These are phyloP conservation scores for Argyrosomus regius DNA, from an alignment of 2,797 vertebrate species.

Conservation along the genomic window DNA sequence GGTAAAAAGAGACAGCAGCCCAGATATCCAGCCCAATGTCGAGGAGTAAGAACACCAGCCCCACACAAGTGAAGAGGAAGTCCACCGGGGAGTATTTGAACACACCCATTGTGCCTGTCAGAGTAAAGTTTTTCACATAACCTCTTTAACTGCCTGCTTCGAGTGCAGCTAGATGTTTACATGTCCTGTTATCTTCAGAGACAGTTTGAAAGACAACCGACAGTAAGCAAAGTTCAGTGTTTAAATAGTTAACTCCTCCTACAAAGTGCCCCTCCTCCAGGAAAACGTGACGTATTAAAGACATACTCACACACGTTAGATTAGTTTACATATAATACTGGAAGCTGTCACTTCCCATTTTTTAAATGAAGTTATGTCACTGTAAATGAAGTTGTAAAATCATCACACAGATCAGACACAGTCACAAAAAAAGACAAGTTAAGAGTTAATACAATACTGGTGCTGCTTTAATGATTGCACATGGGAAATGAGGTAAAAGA, in stretches of 20 bases:
- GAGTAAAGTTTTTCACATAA: not conserved
- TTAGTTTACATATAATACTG: not conserved
- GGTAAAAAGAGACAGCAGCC: constrained; percentile 65
- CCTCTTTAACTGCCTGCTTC: not conserved
- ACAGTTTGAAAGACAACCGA: not conserved
- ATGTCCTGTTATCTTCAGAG: too few species aligned
- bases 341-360: not conserved
- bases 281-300: constrained; percentile 1
- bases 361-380: not conserved
- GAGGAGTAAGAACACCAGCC: constrained; percentile 43
- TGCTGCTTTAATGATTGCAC: constrained; percentile 53
- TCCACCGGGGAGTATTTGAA: constrained; percentile 43
- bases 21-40: constrained; percentile 73
- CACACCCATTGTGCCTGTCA: constrained; percentile 35
- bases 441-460: not conserved
- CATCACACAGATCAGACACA: not conserved
- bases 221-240: constrained; percentile 33
- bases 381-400: not conserved
- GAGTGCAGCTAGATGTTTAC: not conserved
- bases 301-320: not conserved
- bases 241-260: constrained; percentile 8
- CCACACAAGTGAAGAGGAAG: constrained; percentile 43
- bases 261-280: fast-evolving
- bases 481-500: constrained; percentile 52
- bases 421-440: not conserved